Base-by-base conservation (phyloP, 2,888 invertebrate genomes). In the Athalia circularis region DNA sequence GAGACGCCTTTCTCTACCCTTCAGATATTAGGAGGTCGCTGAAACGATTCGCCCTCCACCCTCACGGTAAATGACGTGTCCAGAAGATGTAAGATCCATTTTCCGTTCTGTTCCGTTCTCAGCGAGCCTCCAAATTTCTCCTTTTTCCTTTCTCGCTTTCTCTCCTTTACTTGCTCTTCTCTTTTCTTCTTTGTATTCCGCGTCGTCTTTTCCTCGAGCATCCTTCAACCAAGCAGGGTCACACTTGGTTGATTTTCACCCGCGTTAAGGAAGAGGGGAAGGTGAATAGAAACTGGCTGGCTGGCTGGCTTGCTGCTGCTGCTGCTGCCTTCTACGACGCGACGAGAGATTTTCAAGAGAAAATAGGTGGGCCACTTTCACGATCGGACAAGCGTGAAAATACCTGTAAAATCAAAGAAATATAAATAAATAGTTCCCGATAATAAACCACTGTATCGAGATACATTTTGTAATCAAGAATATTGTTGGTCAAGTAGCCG, bases 331-430 rank as follows among this genome's bases (percentile, higher is more conserved):
- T 29, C 29, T 29, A 29, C 29, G 29, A 29, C 29, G 29, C 29
- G 29, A 29, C 29, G 29, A 29, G 59, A 72, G 15, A 72, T 52
- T 57, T 72, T 59, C 72, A 47, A 72, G 59, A 72, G 72, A 45
- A 45, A 59, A 72, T 43, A 72, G 57, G 72, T 72, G 72, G 59
- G 45, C 57, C 45, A 72, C 57, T 72, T 72, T 72, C 72, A 72
- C 59, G 72, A 59, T 59, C 59, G 57, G 72, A 47, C 72, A 59
- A 72, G 72, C 72, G 57, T 72, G 59, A 72, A 72, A 72, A 72
- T 72, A 72, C 57, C 72, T 59, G 59, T 72, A 72, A 59, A 59
- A 59, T 72, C 57, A 47, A 47, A 59, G 29, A 29, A 29, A 29
- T 29, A 29, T 29, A 29, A 29, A 29, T 29, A 72, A 59, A 45